Conservation (phyloP, 2,113 vertebrate genomes). For the Cercocebus atys region DNA sequence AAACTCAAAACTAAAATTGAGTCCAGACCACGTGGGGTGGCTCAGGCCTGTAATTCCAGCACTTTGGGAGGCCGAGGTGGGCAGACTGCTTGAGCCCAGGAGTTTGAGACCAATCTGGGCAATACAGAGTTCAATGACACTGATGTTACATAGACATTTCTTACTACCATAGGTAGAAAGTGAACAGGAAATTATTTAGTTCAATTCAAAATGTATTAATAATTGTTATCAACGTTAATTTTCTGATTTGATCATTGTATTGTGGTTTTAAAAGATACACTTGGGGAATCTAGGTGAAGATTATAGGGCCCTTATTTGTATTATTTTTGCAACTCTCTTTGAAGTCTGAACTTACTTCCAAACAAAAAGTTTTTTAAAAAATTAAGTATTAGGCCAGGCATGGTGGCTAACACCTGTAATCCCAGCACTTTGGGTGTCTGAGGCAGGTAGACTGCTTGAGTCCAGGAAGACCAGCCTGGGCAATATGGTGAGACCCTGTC, state of each 20-base stretch:
- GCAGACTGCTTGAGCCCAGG: no score
- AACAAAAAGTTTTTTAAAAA: no score
- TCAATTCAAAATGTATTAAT: not conserved
- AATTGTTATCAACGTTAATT: not conserved
- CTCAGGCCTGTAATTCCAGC: no score
- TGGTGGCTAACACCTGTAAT: no score
- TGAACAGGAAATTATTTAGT: not conserved
- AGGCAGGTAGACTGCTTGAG: no score
- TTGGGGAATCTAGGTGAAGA: not conserved
- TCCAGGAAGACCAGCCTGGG: no score
- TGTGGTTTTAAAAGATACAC: not conserved
- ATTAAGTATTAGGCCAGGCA: no score
- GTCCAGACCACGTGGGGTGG: not conserved
- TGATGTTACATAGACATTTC: not conserved
- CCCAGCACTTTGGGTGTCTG: no score
- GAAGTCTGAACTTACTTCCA: not conserved
- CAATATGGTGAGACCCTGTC: no score
- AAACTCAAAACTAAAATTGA: not conserved
- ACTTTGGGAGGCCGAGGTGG: no score
- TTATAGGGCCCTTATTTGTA: not conserved
- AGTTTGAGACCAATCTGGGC: no score
- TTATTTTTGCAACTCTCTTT: not conserved
- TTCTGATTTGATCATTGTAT: not conserved
- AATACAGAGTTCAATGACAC: not conserved
- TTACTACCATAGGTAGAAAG: not conserved